Percentiles rank a stretch among this genome's conserved stretches.
Conservation (phyloP, 2,113 vertebrate species). For the Thomomys bottae region DNA sequence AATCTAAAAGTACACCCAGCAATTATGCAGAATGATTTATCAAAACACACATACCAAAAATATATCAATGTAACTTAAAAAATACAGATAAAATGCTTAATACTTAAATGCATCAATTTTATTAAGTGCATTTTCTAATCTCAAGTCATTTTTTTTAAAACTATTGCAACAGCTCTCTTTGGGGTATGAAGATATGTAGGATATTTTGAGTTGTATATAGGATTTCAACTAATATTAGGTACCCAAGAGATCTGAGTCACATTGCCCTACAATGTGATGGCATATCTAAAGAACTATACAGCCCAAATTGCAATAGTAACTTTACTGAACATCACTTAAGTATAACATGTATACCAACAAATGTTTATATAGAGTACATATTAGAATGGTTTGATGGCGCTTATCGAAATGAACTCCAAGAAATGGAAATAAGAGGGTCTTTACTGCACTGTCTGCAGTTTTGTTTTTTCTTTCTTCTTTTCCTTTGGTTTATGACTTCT, state of each 20-base stretch:
- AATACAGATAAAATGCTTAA: neutral
- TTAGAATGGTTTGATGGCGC: neutral
- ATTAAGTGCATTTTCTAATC: neutral
- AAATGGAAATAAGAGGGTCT: too few species aligned
- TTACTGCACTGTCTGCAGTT: too few species aligned
- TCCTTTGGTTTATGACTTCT: too few species aligned
- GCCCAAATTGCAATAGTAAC: neutral
- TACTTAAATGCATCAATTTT: conserved; percentile 16
- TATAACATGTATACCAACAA: neutral
- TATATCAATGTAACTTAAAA: neutral
- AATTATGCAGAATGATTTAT: too few species aligned
- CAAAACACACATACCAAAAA: conserved; percentile 17
- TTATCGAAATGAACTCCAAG: too few species aligned
- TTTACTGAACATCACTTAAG: neutral
- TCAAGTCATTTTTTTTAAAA: neutral
- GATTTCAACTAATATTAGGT: neutral
- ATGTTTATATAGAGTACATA: neutral
- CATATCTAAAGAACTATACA: neutral
- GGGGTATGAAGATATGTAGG: neutral
- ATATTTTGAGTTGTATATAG: neutral
- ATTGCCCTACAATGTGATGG: neutral
- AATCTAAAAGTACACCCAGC: too few species aligned
- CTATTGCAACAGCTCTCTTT: conserved; percentile 22
- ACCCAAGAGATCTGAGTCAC: neutral
- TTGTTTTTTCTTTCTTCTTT: too few species aligned